Base-by-base conservation (phyloP, 1,140 invertebrate genomes). In the Pogonus chalceus region DNA sequence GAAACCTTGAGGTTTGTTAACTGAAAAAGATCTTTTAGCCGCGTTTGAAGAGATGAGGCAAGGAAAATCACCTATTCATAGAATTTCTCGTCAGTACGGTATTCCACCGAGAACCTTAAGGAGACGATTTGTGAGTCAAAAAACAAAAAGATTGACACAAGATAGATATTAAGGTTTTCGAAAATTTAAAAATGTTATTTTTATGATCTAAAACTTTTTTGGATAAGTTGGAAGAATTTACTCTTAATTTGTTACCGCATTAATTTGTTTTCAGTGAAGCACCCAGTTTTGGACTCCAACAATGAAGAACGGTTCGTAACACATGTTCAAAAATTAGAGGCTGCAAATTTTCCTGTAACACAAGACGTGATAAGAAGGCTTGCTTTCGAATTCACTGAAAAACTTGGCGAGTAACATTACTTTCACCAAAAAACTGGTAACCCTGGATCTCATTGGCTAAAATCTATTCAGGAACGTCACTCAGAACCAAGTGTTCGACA, bases 311-410 rank as follows among this genome's bases (percentile, higher is more conserved):
- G 55, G 10, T 43, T 59, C 10, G 55, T 59, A 12, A 23, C 20
- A 21, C 60, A 62, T 51, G 60, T 60, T 14, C 50, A 60, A 56
- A 48, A 20, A 43, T 35, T 62, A 23, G 50, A 60, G 55, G 23
- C 26, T 10, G 43, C 23, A 22, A 58, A 58, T 12, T 62, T 62
- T 58, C 21, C 58, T 31, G 12, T 49, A 2, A 54, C 31, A n/a
- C 53, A 23, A 52, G 12, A 20, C 2, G 39, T 24, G 10, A 49
- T 62, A 21, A 37, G 50, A 26, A 31, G 14, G n/a, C 46, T 63
- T 4, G 61, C 56, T 20, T 63, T 51, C 50, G 23, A 57, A 20
- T 62, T 60, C 56, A 56, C 61, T 37, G 49, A 62, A 48, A 47
- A 57, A 23, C 31, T 58, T 26, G 35, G 50, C 18, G 22, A 58